phyloP scores from a whole-genome alignment of 2,888 invertebrate species.

The Rhingia rostrata region DNA sequence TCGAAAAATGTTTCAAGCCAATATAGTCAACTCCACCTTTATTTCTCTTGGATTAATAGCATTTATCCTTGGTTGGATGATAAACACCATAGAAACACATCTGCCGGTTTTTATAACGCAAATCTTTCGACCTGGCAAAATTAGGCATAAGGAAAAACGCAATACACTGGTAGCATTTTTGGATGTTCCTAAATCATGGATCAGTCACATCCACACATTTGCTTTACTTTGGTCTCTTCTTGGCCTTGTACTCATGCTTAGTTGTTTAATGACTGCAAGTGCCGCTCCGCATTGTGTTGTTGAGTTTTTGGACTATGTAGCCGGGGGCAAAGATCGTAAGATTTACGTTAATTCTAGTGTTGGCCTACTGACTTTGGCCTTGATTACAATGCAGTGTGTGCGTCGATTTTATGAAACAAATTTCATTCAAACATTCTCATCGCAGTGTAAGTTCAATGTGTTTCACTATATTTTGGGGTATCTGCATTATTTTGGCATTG shows the following conservation, averaged over 20 bases:
- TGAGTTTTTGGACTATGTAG: constrained; percentile 80
- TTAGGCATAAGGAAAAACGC: constrained; percentile 84
- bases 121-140: constrained; percentile 89
- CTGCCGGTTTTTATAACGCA: constrained; percentile 87
- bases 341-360: constrained; percentile 80
- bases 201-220: constrained; percentile 91
- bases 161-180: constrained; percentile 81
- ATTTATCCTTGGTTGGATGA: constrained; percentile 84
- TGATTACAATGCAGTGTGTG: constrained; percentile 88
- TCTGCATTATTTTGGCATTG: constrained; percentile 89
- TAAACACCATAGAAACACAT: constrained; percentile 84
- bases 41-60: too few relatives aligned
- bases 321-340: constrained; percentile 82
- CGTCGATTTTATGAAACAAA: constrained; percentile 92
- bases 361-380: constrained; percentile 85
- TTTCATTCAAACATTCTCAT: constrained; percentile 91
- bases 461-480: constrained; percentile 90
- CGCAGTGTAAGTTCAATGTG: constrained; percentile 89
- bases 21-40: too few relatives aligned
- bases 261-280: constrained; percentile 82
- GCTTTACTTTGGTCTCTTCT: constrained; percentile 85
- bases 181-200: constrained; percentile 91
- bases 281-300: constrained; percentile 83
- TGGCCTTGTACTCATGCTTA: constrained; percentile 76
- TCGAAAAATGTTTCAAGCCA: too few relatives aligned